Base-by-base conservation (phyloP, 35 echinoderm and acorn worm species). In the Acanthaster planci region DNA sequence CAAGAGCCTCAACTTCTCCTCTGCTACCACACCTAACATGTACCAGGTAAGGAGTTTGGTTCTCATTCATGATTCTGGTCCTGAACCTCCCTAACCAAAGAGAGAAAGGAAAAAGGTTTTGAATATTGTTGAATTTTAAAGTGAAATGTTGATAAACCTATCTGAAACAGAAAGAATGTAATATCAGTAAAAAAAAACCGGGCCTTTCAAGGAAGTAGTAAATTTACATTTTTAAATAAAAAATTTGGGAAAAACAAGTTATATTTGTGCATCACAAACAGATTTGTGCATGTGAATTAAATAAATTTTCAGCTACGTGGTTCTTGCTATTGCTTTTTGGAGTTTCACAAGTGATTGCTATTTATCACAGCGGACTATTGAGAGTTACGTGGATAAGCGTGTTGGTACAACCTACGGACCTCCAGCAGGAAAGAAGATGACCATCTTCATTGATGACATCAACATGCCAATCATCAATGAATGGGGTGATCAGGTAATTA, bases 381-480 rank as follows among this genome's bases (percentile, higher is more conserved):
- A 99, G 42, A 92, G 96, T 51, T 99, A 92, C 51, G 96, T 99
- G 5, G 96, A 99, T 86, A 99, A 99, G 78, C 85, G 96, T 44
- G 92, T 99, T 10, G 96, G 96, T 91, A 99, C 91, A 12, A 99
- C 96, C 5, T 99, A 91, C 83, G 96, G 96, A n/a, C 96, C 96
- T n/a, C 96, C 96, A 3, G 96, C 96, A 76, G 96, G 96, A 8
- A 99, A 91, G 89, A 99, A 88, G 75, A 99, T 99, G 96, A 94
- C 92, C 0, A 84, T 94, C 14, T 99, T 99, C 30, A 57, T 99
- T 76, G 96, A 99, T 84, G 96, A 99, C 56, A 87, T 99, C 92
- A 99, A 99, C 83, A 99, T 99, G 96, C 96, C 96, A 19, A 39
- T 99, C 78, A 99, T 99, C 92, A 99, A 99, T 87, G 96, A 99